Conservation (phyloP, 2,888 invertebrate species). For the Hylaea fasciaria region DNA sequence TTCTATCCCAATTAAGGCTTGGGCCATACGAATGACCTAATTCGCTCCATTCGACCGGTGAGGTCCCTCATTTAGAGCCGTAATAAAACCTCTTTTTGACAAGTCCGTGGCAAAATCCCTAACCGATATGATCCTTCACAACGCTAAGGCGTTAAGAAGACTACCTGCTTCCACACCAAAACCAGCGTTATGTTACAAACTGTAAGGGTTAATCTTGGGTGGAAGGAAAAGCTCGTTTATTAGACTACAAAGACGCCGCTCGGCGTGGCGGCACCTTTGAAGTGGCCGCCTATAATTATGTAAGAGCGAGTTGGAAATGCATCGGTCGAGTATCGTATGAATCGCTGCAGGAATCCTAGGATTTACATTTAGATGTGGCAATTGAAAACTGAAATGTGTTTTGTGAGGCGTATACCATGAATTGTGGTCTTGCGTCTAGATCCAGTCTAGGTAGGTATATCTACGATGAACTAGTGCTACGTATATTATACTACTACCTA, state of each 20-base stretch:
- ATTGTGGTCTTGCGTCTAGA: slow-evolving; percentile 12
- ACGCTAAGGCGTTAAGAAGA: slow-evolving; percentile 82
- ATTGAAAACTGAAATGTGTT: slow-evolving; percentile 40
- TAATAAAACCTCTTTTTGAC: slow-evolving; percentile 85
- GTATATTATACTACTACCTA: too few species aligned
- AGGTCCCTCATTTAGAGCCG: slow-evolving; percentile 79
- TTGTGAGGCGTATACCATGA: slow-evolving; percentile 19
- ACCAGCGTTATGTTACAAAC: not conserved
- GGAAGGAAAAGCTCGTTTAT: slow-evolving; percentile 66
- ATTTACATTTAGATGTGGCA: slow-evolving; percentile 49
- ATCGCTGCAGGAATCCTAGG: slow-evolving; percentile 61
- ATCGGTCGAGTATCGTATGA: slow-evolving; percentile 52
- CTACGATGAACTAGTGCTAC: too few species aligned
- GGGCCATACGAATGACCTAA: slow-evolving; percentile 42
- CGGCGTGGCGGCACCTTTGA: slow-evolving; percentile 76
- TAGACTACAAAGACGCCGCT: slow-evolving; percentile 81
- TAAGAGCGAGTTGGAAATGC: slow-evolving; percentile 65
- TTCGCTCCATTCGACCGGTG: slow-evolving; percentile 60
- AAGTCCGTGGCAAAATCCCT: slow-evolving; percentile 85
- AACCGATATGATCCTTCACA: slow-evolving; percentile 82
- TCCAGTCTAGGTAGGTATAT: not conserved
- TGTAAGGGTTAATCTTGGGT: slow-evolving; percentile 44
- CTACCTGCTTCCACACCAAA: slow-evolving; percentile 35
- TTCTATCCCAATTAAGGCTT: slow-evolving; percentile 26
- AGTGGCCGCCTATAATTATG: slow-evolving; percentile 77